These are phyloP conservation scores for Anniella stebbinsi DNA, from an alignment of 2,797 vertebrate species.

Conservation along the genomic window DNA sequence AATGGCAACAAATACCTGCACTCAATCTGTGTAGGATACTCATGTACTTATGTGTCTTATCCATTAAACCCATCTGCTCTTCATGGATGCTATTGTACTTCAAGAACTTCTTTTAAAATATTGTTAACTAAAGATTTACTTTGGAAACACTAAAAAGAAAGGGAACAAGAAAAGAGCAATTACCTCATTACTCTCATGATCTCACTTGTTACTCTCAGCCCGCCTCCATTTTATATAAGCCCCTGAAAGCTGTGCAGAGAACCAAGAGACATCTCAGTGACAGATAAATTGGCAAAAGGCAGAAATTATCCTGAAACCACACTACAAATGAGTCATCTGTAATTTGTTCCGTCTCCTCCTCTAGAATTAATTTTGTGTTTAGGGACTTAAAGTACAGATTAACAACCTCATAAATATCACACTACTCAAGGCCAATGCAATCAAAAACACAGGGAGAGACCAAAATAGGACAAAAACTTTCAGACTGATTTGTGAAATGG, in stretches of 20 bases:
- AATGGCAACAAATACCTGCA: slow-evolving; percentile 37
- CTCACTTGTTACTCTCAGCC: slow-evolving; percentile 61
- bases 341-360: slow-evolving; percentile 37
- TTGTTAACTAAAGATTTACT: slow-evolving; percentile 70
- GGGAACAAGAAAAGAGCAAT: slow-evolving; percentile 49
- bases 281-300: slow-evolving; percentile 27
- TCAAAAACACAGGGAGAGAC: background rate
- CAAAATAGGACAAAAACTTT: slow-evolving; percentile 2
- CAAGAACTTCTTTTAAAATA: slow-evolving; percentile 52
- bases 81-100: slow-evolving; percentile 41
- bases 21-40: slow-evolving; percentile 33
- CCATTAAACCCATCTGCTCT: slow-evolving; percentile 60
- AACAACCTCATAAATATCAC: slow-evolving; percentile 31
- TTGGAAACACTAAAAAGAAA: slow-evolving; percentile 61
- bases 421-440: slow-evolving; percentile 6
- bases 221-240: slow-evolving; percentile 45
- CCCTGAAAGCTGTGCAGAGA: slow-evolving; percentile 43
- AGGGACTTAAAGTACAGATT: slow-evolving; percentile 27
- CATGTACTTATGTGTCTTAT: slow-evolving; percentile 26
- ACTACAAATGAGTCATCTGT: slow-evolving; percentile 13
- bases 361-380: slow-evolving; percentile 54
- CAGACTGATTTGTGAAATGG: background rate
- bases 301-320: slow-evolving; percentile 17
- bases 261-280: slow-evolving; percentile 43
- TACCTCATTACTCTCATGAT: slow-evolving; percentile 63